Evolutionary conservation across 2,113 vertebrate genomes (phyloP).

Genomic region (Erinaceus europaeus): DNA sequence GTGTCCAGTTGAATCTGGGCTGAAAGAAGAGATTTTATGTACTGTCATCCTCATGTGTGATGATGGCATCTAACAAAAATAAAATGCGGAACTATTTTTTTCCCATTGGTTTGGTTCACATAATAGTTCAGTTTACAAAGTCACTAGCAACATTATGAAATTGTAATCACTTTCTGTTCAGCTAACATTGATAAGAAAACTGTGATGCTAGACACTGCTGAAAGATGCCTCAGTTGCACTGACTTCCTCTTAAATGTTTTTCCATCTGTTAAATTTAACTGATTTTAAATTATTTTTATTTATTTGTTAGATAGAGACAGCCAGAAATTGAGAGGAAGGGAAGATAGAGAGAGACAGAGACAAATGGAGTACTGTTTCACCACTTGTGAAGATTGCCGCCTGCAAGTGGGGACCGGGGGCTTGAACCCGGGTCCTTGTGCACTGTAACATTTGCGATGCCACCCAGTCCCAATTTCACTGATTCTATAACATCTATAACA

Average conservation of each 20-base stretch:
- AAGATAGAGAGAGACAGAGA: too few relatives aligned
- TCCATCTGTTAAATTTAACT: not conserved
- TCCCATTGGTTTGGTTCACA: not conserved
- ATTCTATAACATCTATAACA: too few relatives aligned
- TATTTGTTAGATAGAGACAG: too few relatives aligned
- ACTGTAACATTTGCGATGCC: too few relatives aligned
- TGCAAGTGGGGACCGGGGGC: too few relatives aligned
- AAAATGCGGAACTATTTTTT: not conserved
- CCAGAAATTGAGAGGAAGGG: too few relatives aligned
- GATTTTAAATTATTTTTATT: too few relatives aligned
- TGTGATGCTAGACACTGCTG: not conserved
- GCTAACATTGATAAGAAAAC: not conserved
- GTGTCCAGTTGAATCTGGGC: too few relatives aligned
- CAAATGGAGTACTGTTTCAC: too few relatives aligned
- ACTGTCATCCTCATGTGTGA: not conserved
- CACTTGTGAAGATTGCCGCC: too few relatives aligned
- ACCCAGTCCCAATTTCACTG: too few relatives aligned
- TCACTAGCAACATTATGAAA: constrained; percentile 6
- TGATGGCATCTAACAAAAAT: not conserved
- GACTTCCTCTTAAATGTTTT: not conserved
- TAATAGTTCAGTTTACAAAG: not conserved
- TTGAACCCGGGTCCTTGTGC: too few relatives aligned
- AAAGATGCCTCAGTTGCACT: not conserved
- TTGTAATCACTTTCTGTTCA: not conserved
- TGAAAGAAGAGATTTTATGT: not conserved